Evolutionary conservation across 2,113 vertebrate species (phyloP), one percentile per base, ranked within the genome.

Genomic region (Nycticorax nycticorax): DNA sequence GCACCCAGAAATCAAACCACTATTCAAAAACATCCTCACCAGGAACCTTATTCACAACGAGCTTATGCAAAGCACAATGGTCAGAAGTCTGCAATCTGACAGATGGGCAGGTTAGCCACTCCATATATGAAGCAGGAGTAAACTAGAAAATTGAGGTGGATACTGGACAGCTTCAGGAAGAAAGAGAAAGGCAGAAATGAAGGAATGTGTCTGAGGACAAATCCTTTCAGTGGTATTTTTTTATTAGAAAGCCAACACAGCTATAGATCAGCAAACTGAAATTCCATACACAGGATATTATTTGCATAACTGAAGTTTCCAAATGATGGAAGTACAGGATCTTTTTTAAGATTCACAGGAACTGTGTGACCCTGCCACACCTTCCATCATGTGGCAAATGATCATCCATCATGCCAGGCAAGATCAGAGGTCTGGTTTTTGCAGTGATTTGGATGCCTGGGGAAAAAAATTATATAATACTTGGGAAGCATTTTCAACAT

Each of bases 61-160:
- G 13, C 33, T 89, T 4, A 1, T 5, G 41, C 32, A 80, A 73
- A 76, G 30, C 11, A 14, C 37, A 41, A 3, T 53, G 41, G 59
- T 43, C 74, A 88, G 24, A 94, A 68, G 17, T 39, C 39, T 96
- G 92, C 72, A 47, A 73, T 84, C 59, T 81, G 67, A 88, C 56
- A 64, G 74, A 85, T 50, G 55, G 77, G 68, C 86, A 93, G 76
- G 89, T 94, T 89, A 95, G 64, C 66, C 74, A 57, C 57, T 85
- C 79, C 30, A 33, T n/a, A 11, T 11, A 41, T 35, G n/a, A 85
- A 57, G 48, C 56, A 68, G 53, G n/a, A 11, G 45, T 10, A 47
- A 87, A 85, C 52, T 47, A 68, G 53, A 90, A 85, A 93, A 91
- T 2, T 32, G 32, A 88, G 20, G 43, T 23, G 81, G 53, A 37